Evolutionary conservation across 2,888 invertebrate species (phyloP), one percentile per base, ranked within the genome.

Genomic region (Suillia variegata): DNA sequence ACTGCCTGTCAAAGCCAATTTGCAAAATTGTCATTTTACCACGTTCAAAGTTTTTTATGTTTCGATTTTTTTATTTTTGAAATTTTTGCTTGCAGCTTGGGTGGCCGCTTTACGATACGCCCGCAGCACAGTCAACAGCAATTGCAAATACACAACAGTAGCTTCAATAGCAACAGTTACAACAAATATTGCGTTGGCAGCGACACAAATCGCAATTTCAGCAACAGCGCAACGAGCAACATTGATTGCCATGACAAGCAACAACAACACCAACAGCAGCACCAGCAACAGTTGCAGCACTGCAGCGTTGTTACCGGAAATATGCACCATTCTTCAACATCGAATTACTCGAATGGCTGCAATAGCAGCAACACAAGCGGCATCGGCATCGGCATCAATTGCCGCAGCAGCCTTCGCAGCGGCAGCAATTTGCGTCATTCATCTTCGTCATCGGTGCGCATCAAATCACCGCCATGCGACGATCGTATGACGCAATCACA

Each of bases 71-170:
- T n/a, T n/a, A n/a, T 10, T 10, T 26, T 26, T 26, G 26, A n/a
- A n/a, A n/a, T n/a, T 53, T 17, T 62, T 24, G 54, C 38, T 38
- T 58, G 6, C 61, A 81, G 80, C 50, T 70, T 82, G 60, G 82
- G 81, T 38, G 80, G 81, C 4, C 79, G 82, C 8, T 81, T 77
- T 57, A 77, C 81, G 1, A 78, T 81, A 60, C 77, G 81, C 51
- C 80, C 82, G 8, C 81, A 80, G 62, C 75, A 80, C 49, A 75
- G 75, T 54, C 81, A 80, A 60, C 80, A 79, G 58, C 79, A 78
- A 65, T 67, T 79, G 64, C 80, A 79, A 61, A 67, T 77, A 69
- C 64, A 70, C 63, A 75, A 70, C 63, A 75, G 69, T 64, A 77
- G 69, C 56, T 73, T 73, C 38, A 66, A 70, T 52, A 72, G 76